phyloP scores from a whole-genome alignment of 2,113 vertebrate genomes.

The Callipepla squamata region DNA sequence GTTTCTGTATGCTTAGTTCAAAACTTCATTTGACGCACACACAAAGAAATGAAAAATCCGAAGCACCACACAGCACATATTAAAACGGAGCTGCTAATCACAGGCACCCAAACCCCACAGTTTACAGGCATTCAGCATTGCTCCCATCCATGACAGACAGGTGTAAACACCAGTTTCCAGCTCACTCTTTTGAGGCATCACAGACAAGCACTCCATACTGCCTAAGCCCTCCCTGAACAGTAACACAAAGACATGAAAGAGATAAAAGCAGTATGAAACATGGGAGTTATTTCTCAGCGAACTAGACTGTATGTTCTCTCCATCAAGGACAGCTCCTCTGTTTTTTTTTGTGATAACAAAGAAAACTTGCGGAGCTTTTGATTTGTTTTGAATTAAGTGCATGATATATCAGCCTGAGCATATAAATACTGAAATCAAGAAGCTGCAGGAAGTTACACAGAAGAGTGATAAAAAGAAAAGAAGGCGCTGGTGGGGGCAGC shows the following conservation, averaged over 20 bases:
- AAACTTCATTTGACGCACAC: neutral
- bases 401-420: neutral
- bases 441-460: neutral
- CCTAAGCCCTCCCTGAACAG: neutral
- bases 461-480: neutral
- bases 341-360: conserved; percentile 16
- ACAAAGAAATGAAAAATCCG: neutral
- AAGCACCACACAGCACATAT: neutral
- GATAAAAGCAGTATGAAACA: neutral
- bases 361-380: neutral
- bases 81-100: neutral
- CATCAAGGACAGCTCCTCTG: conserved; percentile 3
- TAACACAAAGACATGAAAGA: neutral
- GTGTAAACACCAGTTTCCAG: neutral
- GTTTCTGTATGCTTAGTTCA: neutral
- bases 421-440: conserved; percentile 17
- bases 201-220: neutral
- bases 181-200: neutral
- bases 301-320: neutral
- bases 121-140: neutral
- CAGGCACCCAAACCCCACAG: neutral
- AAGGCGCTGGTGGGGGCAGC: neutral
- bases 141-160: neutral
- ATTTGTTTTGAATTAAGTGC: neutral
- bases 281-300: neutral